Conservation (phyloP, 2,888 invertebrate species). For the Junonia oenone region DNA sequence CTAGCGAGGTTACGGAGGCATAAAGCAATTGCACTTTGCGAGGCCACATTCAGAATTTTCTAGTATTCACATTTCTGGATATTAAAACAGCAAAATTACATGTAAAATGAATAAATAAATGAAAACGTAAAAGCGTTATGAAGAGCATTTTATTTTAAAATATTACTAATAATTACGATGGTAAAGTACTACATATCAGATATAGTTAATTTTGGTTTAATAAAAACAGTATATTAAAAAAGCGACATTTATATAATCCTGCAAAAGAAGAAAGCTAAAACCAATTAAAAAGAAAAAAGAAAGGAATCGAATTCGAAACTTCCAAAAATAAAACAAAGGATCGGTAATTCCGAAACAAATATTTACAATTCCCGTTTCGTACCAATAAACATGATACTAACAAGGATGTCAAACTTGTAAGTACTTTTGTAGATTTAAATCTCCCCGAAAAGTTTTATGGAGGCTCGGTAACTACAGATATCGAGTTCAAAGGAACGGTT, state of each 20-base stretch:
- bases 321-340: neutral
- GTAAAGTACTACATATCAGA: too few species aligned
- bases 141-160: too few species aligned
- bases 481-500: slow-evolving; percentile 25
- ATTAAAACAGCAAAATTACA: neutral
- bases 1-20: slow-evolving; percentile 16
- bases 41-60: slow-evolving; percentile 7
- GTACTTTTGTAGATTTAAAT: slow-evolving; percentile 15
- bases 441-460: slow-evolving; percentile 7
- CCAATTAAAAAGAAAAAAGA: neutral
- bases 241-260: too few species aligned
- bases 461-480: slow-evolving; percentile 7
- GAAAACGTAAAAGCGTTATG: too few species aligned
- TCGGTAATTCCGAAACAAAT: neutral
- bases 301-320: neutral
- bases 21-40: slow-evolving; percentile 18
- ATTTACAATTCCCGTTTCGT: neutral
- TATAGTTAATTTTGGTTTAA: too few species aligned
- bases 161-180: too few species aligned
- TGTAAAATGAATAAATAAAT: too few species aligned
- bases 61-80: neutral
- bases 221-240: too few species aligned
- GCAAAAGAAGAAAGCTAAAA: too few species aligned
- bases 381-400: neutral
- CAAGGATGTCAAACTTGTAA: slow-evolving; percentile 8